Evolutionary conservation across 2,797 vertebrate species (phyloP).

Genomic region (Diceros bicornis): DNA sequence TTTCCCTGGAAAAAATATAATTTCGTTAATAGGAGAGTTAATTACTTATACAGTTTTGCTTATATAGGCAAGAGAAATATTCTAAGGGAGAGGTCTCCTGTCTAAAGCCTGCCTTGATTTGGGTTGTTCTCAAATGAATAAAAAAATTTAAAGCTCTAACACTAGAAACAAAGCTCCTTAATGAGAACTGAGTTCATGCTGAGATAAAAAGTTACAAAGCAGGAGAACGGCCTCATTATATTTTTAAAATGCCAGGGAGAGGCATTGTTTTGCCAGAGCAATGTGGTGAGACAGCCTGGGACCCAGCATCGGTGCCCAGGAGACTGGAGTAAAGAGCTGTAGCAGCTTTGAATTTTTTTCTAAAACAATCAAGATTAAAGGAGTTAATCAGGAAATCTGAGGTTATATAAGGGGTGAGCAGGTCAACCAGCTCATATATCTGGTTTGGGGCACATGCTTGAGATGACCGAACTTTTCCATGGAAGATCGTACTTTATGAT

Average conservation of each 20-base stretch:
- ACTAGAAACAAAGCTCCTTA: conserved; percentile 67
- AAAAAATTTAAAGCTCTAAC: conserved; percentile 25
- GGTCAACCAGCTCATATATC: conserved; percentile 68
- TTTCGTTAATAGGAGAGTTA: conserved; percentile 45
- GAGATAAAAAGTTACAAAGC: conserved; percentile 69
- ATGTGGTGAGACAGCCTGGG: conserved; percentile 38
- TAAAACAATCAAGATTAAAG: conserved; percentile 76
- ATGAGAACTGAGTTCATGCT: conserved; percentile 70
- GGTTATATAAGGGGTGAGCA: conserved; percentile 68
- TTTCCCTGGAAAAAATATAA: conserved; percentile 12
- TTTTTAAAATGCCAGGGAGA: conserved; percentile 70
- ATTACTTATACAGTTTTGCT: conserved; percentile 35
- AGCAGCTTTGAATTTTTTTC: conserved; percentile 65
- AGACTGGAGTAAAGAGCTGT: conserved; percentile 60
- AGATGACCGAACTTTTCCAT: conserved; percentile 51
- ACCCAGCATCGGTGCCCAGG: neutral
- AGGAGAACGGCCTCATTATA: conserved; percentile 74
- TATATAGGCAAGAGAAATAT: conserved; percentile 41
- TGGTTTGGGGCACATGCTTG: conserved; percentile 56
- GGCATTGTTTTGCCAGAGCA: conserved; percentile 46
- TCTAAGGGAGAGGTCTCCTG: neutral
- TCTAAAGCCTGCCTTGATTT: conserved; percentile 55
- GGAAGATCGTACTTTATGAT: conserved; percentile 62
- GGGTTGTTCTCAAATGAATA: conserved; percentile 1
- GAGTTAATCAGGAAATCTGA: conserved; percentile 79